These are phyloP conservation scores for Plebejus melissa DNA, from an alignment of 2,888 invertebrate genomes.

Conservation along the genomic window DNA sequence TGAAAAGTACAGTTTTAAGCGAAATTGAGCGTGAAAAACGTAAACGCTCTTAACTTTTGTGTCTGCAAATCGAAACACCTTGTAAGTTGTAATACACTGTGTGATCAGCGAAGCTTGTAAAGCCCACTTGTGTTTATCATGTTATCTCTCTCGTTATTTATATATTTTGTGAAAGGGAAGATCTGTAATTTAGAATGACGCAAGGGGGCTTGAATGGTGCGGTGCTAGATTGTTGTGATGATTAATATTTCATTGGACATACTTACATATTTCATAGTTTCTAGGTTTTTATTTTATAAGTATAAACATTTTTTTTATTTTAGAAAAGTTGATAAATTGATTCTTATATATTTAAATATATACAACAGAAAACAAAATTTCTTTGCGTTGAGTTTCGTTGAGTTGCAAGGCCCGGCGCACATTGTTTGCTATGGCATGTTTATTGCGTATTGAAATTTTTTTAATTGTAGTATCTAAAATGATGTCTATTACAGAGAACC, in stretches of 20 bases:
- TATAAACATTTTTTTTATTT: no score
- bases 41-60: neutral
- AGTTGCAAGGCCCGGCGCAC: neutral
- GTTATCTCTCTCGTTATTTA: neutral
- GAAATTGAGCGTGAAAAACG: no score
- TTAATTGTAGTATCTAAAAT: neutral
- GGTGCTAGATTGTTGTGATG: neutral
- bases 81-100: neutral
- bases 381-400: neutral
- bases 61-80: slow-evolving; percentile 5
- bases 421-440: neutral
- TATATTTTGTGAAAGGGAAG: neutral
- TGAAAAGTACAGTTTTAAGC: no score
- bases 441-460: neutral
- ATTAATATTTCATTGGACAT: neutral
- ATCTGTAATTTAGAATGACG: no score
- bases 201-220: neutral
- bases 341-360: no score
- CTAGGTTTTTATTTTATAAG: neutral
- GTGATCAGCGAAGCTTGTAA: neutral
- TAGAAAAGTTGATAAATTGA: no score
- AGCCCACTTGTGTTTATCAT: neutral
- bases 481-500: slow-evolving; percentile 48
- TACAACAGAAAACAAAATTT: neutral
- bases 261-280: neutral